These are phyloP conservation scores for Aythya baeri DNA, from an alignment of 2,113 vertebrate genomes.

Conservation along the genomic window DNA sequence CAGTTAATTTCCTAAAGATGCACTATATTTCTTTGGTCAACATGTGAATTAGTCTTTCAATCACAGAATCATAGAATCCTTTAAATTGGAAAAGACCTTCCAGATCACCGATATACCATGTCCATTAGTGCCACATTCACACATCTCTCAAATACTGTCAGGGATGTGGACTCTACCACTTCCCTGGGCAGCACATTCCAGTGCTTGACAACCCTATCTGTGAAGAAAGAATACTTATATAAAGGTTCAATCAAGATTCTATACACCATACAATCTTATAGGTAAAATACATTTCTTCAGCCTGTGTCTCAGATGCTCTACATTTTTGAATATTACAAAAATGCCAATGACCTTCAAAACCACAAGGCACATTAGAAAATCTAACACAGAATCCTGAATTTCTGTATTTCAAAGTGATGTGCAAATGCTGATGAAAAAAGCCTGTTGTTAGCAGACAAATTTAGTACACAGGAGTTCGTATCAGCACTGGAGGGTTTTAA, in stretches of 20 bases:
- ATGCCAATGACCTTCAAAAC: neutral
- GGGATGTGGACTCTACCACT: neutral
- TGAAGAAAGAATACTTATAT: neutral
- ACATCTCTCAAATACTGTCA: neutral
- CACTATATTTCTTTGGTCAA: neutral
- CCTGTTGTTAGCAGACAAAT: neutral
- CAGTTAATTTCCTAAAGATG: neutral
- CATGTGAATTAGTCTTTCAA: neutral
- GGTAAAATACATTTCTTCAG: neutral
- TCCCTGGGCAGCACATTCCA: neutral
- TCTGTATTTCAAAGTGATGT: neutral
- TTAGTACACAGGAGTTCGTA: neutral
- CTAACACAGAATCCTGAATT: neutral
- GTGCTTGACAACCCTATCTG: neutral
- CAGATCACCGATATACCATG: neutral
- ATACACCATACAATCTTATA: fast-evolving
- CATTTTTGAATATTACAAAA: neutral
- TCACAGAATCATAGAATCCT: neutral
- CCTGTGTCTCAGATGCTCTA: neutral
- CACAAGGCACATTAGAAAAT: neutral
- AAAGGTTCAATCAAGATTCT: neutral
- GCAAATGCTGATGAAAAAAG: neutral
- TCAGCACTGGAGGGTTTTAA: neutral
- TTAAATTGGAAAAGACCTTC: neutral
- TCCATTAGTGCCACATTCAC: neutral